Evolutionary conservation across 2,113 vertebrate species (phyloP).

Genomic region (Malurus melanocephalus): DNA sequence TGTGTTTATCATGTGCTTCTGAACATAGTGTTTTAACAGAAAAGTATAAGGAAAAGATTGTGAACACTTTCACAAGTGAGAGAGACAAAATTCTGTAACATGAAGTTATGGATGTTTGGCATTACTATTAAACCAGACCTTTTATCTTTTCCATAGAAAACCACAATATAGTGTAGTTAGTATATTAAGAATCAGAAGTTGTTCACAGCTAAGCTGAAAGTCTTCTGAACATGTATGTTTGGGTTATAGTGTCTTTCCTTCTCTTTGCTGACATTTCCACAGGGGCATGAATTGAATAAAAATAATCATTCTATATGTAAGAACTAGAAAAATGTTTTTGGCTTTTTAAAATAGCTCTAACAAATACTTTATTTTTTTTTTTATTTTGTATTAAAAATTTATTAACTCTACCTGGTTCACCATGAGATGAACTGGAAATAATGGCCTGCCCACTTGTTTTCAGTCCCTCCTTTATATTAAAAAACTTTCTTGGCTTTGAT

Average conservation of each 20-base stretch:
- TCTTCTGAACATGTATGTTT: neutral
- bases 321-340: neutral
- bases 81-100: neutral
- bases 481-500: neutral
- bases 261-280: neutral
- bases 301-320: neutral
- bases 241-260: neutral
- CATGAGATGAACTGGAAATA: neutral
- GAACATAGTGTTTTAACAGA: neutral
- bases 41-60: neutral
- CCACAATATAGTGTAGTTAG: neutral
- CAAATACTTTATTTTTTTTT: neutral
- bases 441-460: neutral
- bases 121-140: neutral
- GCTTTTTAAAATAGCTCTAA: neutral
- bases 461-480: neutral
- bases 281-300: neutral
- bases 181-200: neutral
- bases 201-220: neutral
- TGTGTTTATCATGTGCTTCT: fast-evolving
- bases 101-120: neutral
- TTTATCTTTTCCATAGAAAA: neutral
- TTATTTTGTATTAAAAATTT: neutral
- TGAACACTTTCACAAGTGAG: neutral
- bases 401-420: neutral